Evolutionary conservation across 2,113 vertebrate species (phyloP).

Genomic region (Clarias magur): DNA sequence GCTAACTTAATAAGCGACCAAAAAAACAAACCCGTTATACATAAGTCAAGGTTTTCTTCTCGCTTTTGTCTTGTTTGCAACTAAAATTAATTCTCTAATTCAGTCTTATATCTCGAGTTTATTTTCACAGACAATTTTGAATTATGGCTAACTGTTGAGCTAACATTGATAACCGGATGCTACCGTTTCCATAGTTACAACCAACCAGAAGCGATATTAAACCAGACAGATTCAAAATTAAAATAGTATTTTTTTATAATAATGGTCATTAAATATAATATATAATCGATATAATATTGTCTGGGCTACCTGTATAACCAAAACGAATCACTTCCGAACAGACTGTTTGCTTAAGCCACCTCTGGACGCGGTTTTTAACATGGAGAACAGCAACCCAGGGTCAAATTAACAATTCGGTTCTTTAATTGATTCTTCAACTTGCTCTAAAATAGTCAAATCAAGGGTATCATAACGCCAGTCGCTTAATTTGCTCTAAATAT

Average conservation of each 20-base stretch:
- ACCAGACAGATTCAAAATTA: not conserved
- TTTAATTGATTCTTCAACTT: not conserved
- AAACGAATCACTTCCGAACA: not conserved
- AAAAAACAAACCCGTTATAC: not conserved
- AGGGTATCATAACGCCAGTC: not conserved
- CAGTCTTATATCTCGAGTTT: not conserved
- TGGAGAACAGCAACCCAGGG: not conserved
- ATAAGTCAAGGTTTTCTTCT: not conserved
- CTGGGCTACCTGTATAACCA: too few relatives aligned
- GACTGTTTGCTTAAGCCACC: not conserved
- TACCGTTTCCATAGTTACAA: not conserved
- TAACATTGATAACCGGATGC: not conserved
- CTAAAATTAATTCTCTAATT: not conserved
- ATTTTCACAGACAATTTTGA: not conserved
- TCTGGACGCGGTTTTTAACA: not conserved
- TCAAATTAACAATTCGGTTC: conserved; percentile 4
- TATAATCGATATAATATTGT: not conserved
- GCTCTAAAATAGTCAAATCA: not conserved
- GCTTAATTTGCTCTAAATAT: not conserved
- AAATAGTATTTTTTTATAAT: not conserved
- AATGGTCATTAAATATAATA: not conserved
- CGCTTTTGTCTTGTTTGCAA: not conserved
- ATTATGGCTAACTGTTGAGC: not conserved
- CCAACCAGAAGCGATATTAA: not conserved
- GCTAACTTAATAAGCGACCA: not conserved